phyloP scores from a whole-genome alignment of 2,113 vertebrate species.

The Carlito syrichta region DNA sequence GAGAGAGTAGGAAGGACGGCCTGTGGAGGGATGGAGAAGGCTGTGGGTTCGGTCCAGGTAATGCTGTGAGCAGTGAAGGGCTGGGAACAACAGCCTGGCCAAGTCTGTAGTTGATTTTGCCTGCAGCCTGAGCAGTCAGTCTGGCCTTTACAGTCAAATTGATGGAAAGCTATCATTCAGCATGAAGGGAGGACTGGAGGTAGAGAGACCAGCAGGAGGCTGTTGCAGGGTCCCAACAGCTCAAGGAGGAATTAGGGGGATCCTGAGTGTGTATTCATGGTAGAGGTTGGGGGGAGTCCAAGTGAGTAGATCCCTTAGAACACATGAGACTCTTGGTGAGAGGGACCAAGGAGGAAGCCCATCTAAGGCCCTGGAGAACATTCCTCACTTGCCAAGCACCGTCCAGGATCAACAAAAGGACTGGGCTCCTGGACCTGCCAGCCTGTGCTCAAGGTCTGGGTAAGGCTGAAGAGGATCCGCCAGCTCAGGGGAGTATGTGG shows the following conservation, averaged over 20 bases:
- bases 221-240: too few relatives aligned
- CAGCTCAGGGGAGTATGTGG: neutral
- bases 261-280: neutral
- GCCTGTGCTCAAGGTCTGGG: neutral
- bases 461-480: neutral
- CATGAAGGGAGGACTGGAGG: neutral
- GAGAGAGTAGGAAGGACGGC: neutral
- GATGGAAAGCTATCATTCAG: neutral
- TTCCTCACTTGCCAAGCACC: neutral
- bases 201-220: neutral
- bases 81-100: neutral
- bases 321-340: rapidly evolving
- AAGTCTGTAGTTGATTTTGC: neutral
- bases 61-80: neutral
- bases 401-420: neutral
- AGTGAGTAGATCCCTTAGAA: rapidly evolving
- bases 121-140: neutral
- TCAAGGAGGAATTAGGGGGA: neutral
- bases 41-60: neutral
- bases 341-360: rapidly evolving
- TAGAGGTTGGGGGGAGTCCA: neutral
- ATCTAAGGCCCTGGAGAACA: neutral
- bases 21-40: neutral
- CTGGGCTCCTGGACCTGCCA: neutral
- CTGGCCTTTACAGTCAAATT: neutral